Evolutionary conservation across 2,797 vertebrate species (phyloP).

Genomic region (Thripadectes ignobilis): DNA sequence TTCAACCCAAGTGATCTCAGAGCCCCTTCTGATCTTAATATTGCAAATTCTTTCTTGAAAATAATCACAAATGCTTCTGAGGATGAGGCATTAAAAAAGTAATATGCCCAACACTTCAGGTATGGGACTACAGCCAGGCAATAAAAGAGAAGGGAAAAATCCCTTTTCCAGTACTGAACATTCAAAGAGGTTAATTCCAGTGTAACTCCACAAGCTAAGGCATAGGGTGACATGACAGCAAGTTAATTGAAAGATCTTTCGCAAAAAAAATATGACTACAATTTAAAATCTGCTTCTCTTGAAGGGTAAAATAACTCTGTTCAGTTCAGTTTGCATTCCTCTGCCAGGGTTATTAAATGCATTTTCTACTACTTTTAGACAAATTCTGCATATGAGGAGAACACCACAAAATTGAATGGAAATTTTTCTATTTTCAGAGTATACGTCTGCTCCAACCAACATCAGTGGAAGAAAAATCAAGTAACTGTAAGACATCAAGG

Average conservation of each 20-base stretch:
- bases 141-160: not conserved
- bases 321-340: not conserved
- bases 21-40: not conserved
- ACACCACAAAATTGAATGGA: not conserved
- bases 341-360: not conserved
- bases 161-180: not conserved
- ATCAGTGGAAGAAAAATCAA: not conserved
- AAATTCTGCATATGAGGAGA: not conserved
- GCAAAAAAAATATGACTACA: not conserved
- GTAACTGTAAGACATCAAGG: not conserved
- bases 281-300: not conserved
- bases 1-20: not conserved
- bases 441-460: not conserved
- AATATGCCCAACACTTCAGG: not conserved
- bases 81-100: not conserved
- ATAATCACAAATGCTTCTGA: not conserved
- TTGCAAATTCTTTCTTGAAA: not conserved
- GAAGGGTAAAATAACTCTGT: not conserved
- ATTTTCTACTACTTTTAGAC: not conserved
- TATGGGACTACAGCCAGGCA: not conserved
- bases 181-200: not conserved
- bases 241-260: not conserved
- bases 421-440: not conserved
- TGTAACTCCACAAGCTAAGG: not conserved
- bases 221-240: not conserved